A percentile compares a stretch with the other conserved stretches of the same genome.
These are phyloP conservation scores for Drosophila emarginata DNA, from an alignment of 2,888 invertebrate species.

Conservation along the genomic window DNA sequence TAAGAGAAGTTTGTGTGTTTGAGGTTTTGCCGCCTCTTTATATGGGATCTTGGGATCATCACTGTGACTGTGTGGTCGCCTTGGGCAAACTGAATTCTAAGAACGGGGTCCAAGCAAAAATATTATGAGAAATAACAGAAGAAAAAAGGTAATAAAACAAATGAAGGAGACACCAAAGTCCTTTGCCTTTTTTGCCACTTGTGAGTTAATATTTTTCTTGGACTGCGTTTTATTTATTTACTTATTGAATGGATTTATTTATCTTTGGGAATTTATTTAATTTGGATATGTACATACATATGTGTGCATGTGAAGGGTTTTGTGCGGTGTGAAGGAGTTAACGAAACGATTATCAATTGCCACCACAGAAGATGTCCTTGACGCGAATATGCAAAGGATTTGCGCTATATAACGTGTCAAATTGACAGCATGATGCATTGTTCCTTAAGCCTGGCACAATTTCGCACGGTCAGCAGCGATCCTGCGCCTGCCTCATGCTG, in stretches of 20 bases:
- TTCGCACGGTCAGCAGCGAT: slow-evolving; percentile 59
- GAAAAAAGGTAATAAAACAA: slow-evolving; percentile 54
- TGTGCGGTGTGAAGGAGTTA: slow-evolving; percentile 65
- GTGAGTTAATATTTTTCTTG: slow-evolving; percentile 21
- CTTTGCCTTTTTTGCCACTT: slow-evolving; percentile 15
- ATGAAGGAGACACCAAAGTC: slow-evolving; percentile 13
- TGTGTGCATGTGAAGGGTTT: slow-evolving; percentile 20
- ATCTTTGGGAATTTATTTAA: slow-evolving; percentile 13
- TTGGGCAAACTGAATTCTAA: slow-evolving; percentile 44
- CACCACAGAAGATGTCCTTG: slow-evolving; percentile 53
- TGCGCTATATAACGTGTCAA: slow-evolving; percentile 60
- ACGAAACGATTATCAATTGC: slow-evolving; percentile 68
- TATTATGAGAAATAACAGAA: slow-evolving; percentile 72
- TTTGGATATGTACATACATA: not conserved
- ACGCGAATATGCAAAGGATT: slow-evolving; percentile 33
- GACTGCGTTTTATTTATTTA: slow-evolving; percentile 35
- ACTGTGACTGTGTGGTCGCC: slow-evolving; percentile 52
- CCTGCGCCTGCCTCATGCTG: slow-evolving; percentile 63
- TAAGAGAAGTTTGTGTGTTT: slow-evolving; percentile 49
- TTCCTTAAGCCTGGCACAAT: slow-evolving; percentile 38
- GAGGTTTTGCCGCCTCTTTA: slow-evolving; percentile 69
- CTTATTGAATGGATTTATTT: slow-evolving; percentile 45
- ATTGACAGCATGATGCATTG: slow-evolving; percentile 60
- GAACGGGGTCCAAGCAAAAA: slow-evolving; percentile 66
- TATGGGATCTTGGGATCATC: slow-evolving; percentile 25